Base-by-base conservation (phyloP, 2,888 invertebrate species). In the Tanytarsus gracilentus region DNA sequence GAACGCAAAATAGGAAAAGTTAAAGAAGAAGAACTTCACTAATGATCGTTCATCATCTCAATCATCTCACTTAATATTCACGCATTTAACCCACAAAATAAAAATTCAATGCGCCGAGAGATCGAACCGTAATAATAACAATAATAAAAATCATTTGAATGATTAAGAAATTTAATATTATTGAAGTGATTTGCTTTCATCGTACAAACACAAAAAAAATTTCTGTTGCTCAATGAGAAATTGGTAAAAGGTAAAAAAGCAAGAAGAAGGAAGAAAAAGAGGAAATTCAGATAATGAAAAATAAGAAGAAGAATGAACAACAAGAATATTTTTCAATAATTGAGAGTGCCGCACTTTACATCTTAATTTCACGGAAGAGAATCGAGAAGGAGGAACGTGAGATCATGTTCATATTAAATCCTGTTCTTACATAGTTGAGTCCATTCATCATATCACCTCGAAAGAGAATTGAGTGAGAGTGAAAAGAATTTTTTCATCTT, bases 51-150 rank as follows among this genome's bases (percentile, higher is more conserved):
- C 49, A 49, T 25, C n/a, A n/a, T n/a, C n/a, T n/a, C n/a, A n/a
- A n/a, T n/a, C n/a, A n/a, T n/a, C n/a, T n/a, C 49, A 49, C 49
- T 49, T 49, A 49, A 49, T 49, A 49, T 49, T 26, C 49, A 26
- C 49, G 49, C 27, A 49, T 49, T 49, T 49, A 49, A 25, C 25
- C 26, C 23, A 44, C 21, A 44, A 44, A 44, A n/a, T n/a, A n/a
- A n/a, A n/a, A n/a, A n/a, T n/a, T n/a, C n/a, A n/a, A n/a, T n/a
- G n/a, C n/a, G n/a, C n/a, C n/a, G n/a, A 9, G 44, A 44, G 44
- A 44, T 44, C 44, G 23, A 44, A 44, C 18, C 18, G 44, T 14
- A 7, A 36, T 4, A 16, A 36, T n/a, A 36, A n/a, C n/a, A n/a
- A n/a, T n/a, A 36, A 36, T n/a, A 36, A 16, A 9, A 36, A 36